These are phyloP conservation scores for Psittacara wagleri DNA, from an alignment of 2,113 vertebrate genomes.

Conservation along the genomic window DNA sequence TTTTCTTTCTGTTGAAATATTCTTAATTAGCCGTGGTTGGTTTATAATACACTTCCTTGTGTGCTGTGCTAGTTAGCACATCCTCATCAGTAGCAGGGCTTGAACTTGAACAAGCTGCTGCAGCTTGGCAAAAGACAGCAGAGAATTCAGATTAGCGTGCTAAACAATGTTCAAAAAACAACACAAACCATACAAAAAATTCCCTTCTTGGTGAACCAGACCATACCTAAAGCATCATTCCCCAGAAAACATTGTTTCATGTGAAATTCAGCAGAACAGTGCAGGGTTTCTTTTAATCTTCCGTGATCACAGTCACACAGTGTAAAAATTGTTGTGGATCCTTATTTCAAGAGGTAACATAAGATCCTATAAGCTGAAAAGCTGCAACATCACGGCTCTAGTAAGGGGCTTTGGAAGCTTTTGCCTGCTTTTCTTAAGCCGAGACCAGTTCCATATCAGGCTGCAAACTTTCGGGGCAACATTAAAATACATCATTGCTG, in stretches of 20 bases:
- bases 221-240: background rate
- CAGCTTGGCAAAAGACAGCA: background rate
- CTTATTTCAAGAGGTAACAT: slow-evolving; percentile 19
- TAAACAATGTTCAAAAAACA: background rate
- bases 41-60: background rate
- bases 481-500: slow-evolving; percentile 28
- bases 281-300: slow-evolving; percentile 2
- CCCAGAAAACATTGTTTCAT: background rate
- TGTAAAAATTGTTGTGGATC: background rate
- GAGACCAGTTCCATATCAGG: background rate
- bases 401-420: slow-evolving; percentile 11
- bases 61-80: background rate
- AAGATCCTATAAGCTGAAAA: slow-evolving; percentile 35
- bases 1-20: background rate
- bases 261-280: background rate
- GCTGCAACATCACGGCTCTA: slow-evolving; percentile 26
- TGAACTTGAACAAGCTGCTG: background rate
- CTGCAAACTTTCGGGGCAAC: background rate
- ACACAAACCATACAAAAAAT: background rate
- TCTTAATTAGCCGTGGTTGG: background rate
- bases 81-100: background rate
- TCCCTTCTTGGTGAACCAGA: background rate
- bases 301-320: background rate
- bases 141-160: background rate
- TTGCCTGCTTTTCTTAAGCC: slow-evolving; percentile 7